A percentile compares a stretch with the other conserved stretches of the same genome.
phyloP scores from a whole-genome alignment of 35 echinoderm and acorn worm species.

The Chiridota heheva region DNA sequence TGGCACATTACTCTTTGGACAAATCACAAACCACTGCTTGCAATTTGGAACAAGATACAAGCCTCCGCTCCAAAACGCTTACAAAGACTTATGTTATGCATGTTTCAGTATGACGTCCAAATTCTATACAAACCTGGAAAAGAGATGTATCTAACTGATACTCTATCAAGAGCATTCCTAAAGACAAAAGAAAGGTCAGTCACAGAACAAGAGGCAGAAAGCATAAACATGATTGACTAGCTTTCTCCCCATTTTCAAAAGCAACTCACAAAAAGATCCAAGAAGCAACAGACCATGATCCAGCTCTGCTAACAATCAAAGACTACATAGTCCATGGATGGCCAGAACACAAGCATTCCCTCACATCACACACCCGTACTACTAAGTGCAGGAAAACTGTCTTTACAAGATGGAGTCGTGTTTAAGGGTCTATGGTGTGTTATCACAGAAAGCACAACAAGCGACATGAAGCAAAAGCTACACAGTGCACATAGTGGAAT shows the following conservation, averaged over 20 bases:
- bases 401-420: slow-evolving; percentile 36
- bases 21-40: slow-evolving; percentile 74
- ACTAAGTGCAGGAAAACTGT: slow-evolving; percentile 31
- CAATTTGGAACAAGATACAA: slow-evolving; percentile 52
- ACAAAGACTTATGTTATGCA: slow-evolving; percentile 12
- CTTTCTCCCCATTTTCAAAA: slow-evolving; percentile 13
- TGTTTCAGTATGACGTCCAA: slow-evolving; percentile 44
- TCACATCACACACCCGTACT: slow-evolving; percentile 36
- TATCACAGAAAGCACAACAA: slow-evolving; percentile 24
- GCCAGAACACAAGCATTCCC: slow-evolving; percentile 37
- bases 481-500: slow-evolving; percentile 65
- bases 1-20: slow-evolving; percentile 43
- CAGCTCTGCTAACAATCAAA: neutral
- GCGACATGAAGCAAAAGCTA: slow-evolving; percentile 46
- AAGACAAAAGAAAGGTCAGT: neutral
- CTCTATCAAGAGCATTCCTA: slow-evolving; percentile 53
- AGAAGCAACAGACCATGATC: neutral
- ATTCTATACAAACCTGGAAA: slow-evolving; percentile 60
- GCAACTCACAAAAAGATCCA: neutral
- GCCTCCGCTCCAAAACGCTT: slow-evolving; percentile 60
- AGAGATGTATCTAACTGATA: slow-evolving; percentile 61
- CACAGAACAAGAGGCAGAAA: slow-evolving; percentile 7
- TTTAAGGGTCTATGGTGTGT: slow-evolving; percentile 57
- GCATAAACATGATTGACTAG: neutral
- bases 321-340: slow-evolving; percentile 33